phyloP scores from a whole-genome alignment of 2,888 invertebrate genomes.

The Caenorhabditis uteleia region DNA sequence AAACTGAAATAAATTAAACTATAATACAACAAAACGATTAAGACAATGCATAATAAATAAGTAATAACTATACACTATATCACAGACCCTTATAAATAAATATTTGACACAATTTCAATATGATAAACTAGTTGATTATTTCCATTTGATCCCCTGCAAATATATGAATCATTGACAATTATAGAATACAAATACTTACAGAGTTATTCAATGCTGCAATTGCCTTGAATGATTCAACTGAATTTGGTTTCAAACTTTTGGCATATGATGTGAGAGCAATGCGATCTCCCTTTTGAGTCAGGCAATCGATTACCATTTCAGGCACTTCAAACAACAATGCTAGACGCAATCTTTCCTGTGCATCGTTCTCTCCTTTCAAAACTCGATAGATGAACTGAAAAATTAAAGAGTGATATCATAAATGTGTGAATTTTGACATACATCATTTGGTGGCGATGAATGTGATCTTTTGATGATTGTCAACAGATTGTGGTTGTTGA shows the following conservation, averaged over 20 bases:
- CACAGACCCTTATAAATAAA: no score
- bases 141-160: constrained; percentile 24
- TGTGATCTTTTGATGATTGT: constrained; percentile 33
- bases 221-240: constrained; percentile 59
- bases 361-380: constrained; percentile 26
- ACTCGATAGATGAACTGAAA: constrained; percentile 37
- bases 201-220: constrained; percentile 53
- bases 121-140: no score
- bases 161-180: neutral
- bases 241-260: constrained; percentile 48
- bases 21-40: no score
- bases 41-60: no score
- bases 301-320: constrained; percentile 52
- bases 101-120: no score
- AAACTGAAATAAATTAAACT: no score
- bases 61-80: no score
- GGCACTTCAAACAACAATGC: constrained; percentile 38
- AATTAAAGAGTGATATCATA: neutral
- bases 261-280: constrained; percentile 45
- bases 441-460: constrained; percentile 26
- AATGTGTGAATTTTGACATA: neutral
- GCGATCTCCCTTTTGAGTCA: constrained; percentile 51
- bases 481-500: constrained; percentile 34
- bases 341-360: constrained; percentile 28
- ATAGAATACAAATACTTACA: constrained; percentile 15